phyloP scores from a whole-genome alignment of 2,797 vertebrate species.

The Sarcophilus harrisii region DNA sequence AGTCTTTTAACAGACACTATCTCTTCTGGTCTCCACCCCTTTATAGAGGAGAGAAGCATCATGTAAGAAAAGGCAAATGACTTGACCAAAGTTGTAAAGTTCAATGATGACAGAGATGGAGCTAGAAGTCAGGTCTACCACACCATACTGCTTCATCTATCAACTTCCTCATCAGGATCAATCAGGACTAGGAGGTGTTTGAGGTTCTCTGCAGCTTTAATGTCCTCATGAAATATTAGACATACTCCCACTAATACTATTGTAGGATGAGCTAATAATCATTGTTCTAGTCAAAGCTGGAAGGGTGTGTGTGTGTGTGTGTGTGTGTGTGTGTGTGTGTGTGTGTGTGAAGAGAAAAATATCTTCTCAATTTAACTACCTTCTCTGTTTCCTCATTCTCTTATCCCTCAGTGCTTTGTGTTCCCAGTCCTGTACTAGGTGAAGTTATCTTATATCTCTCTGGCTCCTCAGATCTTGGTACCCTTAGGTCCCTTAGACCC shows the following conservation, averaged over 20 bases:
- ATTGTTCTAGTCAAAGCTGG: neutral
- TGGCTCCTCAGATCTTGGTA: neutral
- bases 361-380: neutral
- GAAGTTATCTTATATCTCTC: neutral
- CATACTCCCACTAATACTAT: neutral
- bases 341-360: neutral
- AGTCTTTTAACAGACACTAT: neutral
- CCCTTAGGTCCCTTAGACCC: neutral
- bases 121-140: neutral
- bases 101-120: neutral
- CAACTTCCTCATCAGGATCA: neutral
- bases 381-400: neutral
- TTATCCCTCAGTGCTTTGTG: neutral
- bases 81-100: neutral
- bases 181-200: neutral
- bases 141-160: neutral
- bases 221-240: neutral
- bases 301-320: neutral
- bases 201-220: neutral
- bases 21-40: neutral
- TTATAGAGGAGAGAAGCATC: slow-evolving; percentile 18
- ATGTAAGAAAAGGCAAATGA: neutral
- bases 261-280: neutral
- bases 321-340: neutral
- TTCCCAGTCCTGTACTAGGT: neutral